Conservation (phyloP, 2,113 vertebrate genomes). For the Struthidea cinerea region DNA sequence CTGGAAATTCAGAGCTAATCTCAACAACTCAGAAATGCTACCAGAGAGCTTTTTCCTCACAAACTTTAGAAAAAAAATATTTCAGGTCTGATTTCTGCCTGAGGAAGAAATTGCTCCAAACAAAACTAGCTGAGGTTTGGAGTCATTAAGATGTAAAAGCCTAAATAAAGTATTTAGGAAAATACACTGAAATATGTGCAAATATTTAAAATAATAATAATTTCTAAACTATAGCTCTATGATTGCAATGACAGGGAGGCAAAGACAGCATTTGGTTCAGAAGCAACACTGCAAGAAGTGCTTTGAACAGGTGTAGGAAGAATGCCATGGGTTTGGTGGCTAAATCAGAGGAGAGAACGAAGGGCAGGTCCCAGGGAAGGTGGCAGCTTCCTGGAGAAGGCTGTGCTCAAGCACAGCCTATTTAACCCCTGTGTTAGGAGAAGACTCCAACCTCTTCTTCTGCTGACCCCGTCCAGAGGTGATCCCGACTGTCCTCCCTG, state of each 20-base stretch:
- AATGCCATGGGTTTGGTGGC: accelerated
- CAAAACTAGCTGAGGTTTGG: background rate
- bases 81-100: background rate
- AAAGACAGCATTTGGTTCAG: background rate
- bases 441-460: background rate
- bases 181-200: background rate
- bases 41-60: background rate
- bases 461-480: accelerated
- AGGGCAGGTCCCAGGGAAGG: background rate
- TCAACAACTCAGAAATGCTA: background rate
- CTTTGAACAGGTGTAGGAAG: background rate
- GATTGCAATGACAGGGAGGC: accelerated
- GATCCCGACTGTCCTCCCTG: accelerated
- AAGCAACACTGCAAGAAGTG: background rate
- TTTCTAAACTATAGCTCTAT: background rate
- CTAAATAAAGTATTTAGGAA: background rate
- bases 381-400: background rate
- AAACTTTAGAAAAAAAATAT: background rate
- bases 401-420: background rate
- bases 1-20: slow-evolving; percentile 1
- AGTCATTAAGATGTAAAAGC: background rate
- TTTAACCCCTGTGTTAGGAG: no score
- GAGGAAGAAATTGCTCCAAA: background rate
- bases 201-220: background rate
- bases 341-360: accelerated